Evolutionary conservation across 2,888 invertebrate species (phyloP), one percentile per base, ranked within the genome.

Genomic region (Chymomyza caudatula): DNA sequence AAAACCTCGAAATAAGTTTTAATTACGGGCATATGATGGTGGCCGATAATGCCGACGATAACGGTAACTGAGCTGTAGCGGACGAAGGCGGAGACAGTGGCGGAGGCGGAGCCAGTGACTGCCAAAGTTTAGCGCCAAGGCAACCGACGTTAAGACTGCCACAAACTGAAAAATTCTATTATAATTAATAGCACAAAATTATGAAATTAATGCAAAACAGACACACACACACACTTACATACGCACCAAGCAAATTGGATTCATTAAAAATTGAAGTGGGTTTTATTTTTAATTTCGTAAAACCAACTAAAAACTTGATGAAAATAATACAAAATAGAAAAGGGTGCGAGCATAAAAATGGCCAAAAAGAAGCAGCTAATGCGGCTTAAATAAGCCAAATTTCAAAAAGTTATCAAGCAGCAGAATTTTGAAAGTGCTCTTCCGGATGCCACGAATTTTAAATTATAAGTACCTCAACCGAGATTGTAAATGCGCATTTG

Each of bases 1-100:
- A 78, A 69, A 85, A 77, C 85, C 84, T 71, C 78, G 69, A 82
- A 82, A 82, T 86, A 84, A 86, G 78, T 86, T 82, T 82, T 82
- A 82, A 82, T 82, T 82, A 82, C 86, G 85, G 80, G 82, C 82
- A 82, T 86, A 82, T 82, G 82, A 82, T 85, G 86, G 82, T 84
- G 86, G 78, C 86, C 82, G 85, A 81, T 81, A 81, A 81, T 83
- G 73, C 71, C 71, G 13, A 71, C 54, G 66, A 53, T 19, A 57
- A 58, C 66, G 57, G 59, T 67, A 78, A 76, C 47, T 37, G 51
- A 25, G 53, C 19, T 20, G 5, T 51, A 19, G 22, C 17, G 17
- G 20, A 53, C 2, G n/a, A 4, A 22, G 53, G 23, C 29, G 20
- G 15, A 23, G 53, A 53, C 20, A 51, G 51, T 8, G 47, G 2